phyloP scores from a whole-genome alignment of 2,888 invertebrate species.

The Tyria jacobaeae region DNA sequence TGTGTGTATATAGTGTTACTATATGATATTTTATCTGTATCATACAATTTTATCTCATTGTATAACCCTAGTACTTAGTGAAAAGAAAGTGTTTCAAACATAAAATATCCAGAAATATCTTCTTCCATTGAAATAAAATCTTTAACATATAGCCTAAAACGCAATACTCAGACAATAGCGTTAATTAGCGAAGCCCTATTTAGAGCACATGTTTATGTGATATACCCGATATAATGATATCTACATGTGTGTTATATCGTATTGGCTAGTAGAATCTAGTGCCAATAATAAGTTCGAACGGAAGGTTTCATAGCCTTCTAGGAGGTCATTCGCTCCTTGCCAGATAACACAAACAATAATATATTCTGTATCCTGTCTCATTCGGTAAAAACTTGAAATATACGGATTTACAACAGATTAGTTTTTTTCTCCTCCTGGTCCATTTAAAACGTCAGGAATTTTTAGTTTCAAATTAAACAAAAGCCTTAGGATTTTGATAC shows the following conservation, averaged over 20 bases:
- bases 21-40: too few species aligned
- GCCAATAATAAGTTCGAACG: slow-evolving; percentile 18
- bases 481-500: too few species aligned
- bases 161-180: slow-evolving; percentile 4
- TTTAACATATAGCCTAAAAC: neutral
- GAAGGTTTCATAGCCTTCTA: slow-evolving; percentile 23
- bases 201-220: slow-evolving; percentile 5
- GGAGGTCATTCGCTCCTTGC: slow-evolving; percentile 30
- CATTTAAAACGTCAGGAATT: too few species aligned
- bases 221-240: too few species aligned
- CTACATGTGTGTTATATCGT: too few species aligned
- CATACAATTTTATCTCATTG: too few species aligned
- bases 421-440: too few species aligned
- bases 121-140: neutral
- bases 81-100: neutral
- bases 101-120: neutral
- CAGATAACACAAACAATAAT: slow-evolving; percentile 50
- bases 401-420: slow-evolving; percentile 15
- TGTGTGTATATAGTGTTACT: too few species aligned
- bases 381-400: slow-evolving; percentile 1
- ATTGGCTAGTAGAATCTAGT: too few species aligned
- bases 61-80: too few species aligned
- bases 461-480: too few species aligned
- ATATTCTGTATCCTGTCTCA: slow-evolving; percentile 34
- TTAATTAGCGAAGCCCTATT: slow-evolving; percentile 8